Evolutionary conservation across 2,888 invertebrate species (phyloP).

Genomic region (Spodoptera exigua): DNA sequence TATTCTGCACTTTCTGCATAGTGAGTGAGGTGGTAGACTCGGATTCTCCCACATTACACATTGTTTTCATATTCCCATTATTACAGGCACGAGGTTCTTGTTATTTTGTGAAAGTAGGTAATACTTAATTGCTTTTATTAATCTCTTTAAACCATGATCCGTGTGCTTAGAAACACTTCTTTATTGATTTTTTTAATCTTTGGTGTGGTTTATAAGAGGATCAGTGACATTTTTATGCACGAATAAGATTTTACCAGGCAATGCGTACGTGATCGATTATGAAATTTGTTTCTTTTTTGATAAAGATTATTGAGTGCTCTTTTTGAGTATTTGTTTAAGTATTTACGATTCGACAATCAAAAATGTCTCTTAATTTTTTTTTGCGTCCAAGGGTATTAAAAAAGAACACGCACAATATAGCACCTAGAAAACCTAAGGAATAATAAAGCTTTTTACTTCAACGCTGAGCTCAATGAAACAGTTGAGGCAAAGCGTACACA

Average conservation of each 20-base stretch:
- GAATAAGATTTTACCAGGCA: slow-evolving; percentile 4
- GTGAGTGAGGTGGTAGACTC: too few relatives aligned
- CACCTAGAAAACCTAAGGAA: too few relatives aligned
- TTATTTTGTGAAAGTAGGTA: slow-evolving; percentile 49
- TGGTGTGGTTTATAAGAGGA: neutral
- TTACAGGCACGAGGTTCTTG: slow-evolving; percentile 32
- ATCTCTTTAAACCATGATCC: slow-evolving; percentile 34
- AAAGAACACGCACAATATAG: too few relatives aligned
- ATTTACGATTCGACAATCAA: too few relatives aligned
- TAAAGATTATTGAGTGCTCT: neutral
- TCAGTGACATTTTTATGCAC: slow-evolving; percentile 2
- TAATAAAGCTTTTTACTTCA: neutral
- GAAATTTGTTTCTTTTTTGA: slow-evolving; percentile 6
- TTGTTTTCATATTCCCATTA: slow-evolving; percentile 54
- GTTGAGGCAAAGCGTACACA: slow-evolving; percentile 19
- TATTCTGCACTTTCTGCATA: too few relatives aligned
- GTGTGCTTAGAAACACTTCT: slow-evolving; percentile 25
- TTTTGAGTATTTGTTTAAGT: too few relatives aligned
- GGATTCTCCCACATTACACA: slow-evolving; percentile 38
- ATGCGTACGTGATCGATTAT: slow-evolving; percentile 4
- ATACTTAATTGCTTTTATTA: slow-evolving; percentile 41
- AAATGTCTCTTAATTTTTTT: too few relatives aligned
- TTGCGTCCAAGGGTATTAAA: too few relatives aligned
- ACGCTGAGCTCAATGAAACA: slow-evolving; percentile 22
- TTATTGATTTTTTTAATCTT: slow-evolving; percentile 17